Percentiles rank a stretch among this genome's conserved stretches.
These are phyloP conservation scores for Piprites chloris DNA, from an alignment of 2,113 vertebrate genomes.

Conservation along the genomic window DNA sequence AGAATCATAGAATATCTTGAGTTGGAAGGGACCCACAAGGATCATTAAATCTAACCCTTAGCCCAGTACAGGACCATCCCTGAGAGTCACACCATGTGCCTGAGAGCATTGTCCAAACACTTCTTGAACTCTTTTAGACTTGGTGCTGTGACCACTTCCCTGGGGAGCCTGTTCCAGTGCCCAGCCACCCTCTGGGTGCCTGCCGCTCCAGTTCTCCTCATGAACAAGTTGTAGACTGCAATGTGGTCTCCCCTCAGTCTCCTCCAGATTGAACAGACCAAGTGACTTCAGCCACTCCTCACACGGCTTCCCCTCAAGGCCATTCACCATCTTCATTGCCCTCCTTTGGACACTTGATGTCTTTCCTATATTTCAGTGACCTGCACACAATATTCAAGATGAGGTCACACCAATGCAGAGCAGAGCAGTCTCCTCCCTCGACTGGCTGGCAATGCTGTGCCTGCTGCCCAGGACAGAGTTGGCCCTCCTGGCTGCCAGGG, in stretches of 20 bases:
- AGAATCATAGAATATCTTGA: not conserved
- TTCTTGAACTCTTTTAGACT: not conserved
- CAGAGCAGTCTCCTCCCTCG: not conserved
- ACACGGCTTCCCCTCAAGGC: not conserved
- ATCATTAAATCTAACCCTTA: not conserved
- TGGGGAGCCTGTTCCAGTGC: not conserved
- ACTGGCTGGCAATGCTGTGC: accelerated
- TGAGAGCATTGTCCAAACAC: not conserved
- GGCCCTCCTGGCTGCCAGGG: not conserved
- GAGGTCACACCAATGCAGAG: not conserved
- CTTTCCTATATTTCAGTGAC: accelerated
- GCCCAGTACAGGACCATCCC: not conserved
- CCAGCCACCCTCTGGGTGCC: not conserved
- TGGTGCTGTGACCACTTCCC: not conserved
- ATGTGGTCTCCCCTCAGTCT: not conserved
- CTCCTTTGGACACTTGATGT: not conserved
- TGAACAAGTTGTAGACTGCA: not conserved
- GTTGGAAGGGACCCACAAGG: not conserved
- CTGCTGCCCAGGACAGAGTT: accelerated
- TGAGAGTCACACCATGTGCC: not conserved
- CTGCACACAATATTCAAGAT: not conserved
- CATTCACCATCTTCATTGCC: not conserved
- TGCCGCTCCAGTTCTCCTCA: not conserved
- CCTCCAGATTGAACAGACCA: not conserved
- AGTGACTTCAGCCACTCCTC: not conserved